Evolutionary conservation across 1,140 invertebrate genomes (phyloP).

Genomic region (Papilio aristodemus): DNA sequence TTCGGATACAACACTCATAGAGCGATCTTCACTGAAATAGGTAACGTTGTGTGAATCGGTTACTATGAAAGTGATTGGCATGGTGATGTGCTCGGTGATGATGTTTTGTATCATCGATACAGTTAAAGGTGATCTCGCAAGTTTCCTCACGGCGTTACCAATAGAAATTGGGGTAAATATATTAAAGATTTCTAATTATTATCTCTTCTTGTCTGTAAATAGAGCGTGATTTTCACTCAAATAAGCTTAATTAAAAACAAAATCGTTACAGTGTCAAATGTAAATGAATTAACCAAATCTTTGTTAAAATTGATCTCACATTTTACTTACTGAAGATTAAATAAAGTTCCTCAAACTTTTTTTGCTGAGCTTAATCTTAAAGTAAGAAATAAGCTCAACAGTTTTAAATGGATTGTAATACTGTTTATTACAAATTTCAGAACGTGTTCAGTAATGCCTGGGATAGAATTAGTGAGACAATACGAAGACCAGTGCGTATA

Average conservation of each 20-base stretch:
- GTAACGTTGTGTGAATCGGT: background rate
- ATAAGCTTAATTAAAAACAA: too few relatives aligned
- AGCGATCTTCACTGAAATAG: background rate
- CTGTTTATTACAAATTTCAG: too few relatives aligned
- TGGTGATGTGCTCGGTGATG: background rate
- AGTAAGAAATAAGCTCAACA: too few relatives aligned
- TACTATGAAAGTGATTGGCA: constrained; percentile 15
- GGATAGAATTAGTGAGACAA: constrained; percentile 14
- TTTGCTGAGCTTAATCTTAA: too few relatives aligned
- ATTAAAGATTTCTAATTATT: background rate
- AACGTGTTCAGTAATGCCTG: constrained; percentile 24
- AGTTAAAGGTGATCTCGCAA: background rate
- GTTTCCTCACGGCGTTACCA: constrained; percentile 9
- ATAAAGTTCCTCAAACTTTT: too few relatives aligned
- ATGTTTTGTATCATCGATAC: background rate
- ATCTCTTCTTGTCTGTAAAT: background rate
- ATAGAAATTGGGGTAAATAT: constrained; percentile 22
- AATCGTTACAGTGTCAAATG: too few relatives aligned
- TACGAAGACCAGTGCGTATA: constrained; percentile 20
- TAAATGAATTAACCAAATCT: too few relatives aligned
- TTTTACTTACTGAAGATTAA: too few relatives aligned
- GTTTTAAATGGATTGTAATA: too few relatives aligned
- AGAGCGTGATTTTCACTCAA: too few relatives aligned
- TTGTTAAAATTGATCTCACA: too few relatives aligned
- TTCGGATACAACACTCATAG: constrained; percentile 9